phyloP scores from a whole-genome alignment of 2,113 vertebrate genomes.

The Solenodon paradoxus region DNA sequence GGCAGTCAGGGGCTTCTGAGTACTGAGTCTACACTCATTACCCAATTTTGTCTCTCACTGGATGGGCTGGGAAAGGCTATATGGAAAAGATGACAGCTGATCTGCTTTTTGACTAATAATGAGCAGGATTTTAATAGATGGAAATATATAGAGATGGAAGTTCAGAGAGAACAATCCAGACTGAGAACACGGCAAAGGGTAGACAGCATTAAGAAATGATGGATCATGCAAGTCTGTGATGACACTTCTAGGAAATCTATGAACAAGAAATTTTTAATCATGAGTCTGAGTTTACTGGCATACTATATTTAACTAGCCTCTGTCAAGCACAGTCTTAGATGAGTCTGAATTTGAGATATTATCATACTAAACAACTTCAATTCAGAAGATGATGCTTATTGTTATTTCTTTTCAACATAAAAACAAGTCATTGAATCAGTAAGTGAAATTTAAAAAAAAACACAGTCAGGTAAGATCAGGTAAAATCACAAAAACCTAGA shows the following conservation, averaged over 20 bases:
- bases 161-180: neutral
- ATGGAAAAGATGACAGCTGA: neutral
- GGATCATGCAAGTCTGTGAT: neutral
- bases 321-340: neutral
- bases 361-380: neutral
- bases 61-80: neutral
- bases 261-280: neutral
- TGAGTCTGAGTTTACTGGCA: neutral
- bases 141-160: neutral
- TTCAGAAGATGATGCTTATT: neutral
- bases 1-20: neutral
- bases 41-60: neutral
- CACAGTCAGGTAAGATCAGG: neutral
- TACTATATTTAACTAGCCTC: neutral
- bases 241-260: neutral
- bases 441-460: neutral
- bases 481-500: slow-evolving; percentile 12
- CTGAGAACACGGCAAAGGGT: neutral
- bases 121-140: neutral
- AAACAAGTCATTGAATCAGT: neutral
- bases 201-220: neutral
- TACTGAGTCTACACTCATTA: neutral
- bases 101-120: neutral
- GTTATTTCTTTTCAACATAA: neutral
- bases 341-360: neutral